Evolutionary conservation across 2,888 invertebrate species (phyloP).

Genomic region (Eristalis intricaria): DNA sequence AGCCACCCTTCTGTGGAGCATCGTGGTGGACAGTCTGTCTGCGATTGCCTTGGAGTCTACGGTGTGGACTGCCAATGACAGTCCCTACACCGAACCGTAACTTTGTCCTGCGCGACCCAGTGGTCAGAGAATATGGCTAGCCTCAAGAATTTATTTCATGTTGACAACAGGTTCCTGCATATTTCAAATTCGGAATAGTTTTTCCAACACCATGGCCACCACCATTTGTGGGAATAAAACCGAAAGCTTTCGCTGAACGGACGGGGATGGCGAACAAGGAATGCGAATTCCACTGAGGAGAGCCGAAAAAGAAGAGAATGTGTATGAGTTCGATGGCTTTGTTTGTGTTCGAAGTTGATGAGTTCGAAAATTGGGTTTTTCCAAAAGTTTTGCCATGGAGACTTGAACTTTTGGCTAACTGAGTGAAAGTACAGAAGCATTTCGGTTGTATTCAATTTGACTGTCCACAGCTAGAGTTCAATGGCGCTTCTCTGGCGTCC

Average conservation of each 20-base stretch:
- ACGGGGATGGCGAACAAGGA: not conserved
- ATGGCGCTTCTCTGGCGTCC: not conserved
- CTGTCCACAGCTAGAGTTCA: not conserved
- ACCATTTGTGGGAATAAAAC: not conserved
- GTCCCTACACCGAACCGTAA: not conserved
- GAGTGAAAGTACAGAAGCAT: not conserved
- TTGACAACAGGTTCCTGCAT: slow-evolving; percentile 61
- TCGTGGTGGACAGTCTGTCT: slow-evolving; percentile 30
- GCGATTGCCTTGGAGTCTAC: slow-evolving; percentile 8
- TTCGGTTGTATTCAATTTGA: not conserved
- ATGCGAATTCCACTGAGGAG: not conserved
- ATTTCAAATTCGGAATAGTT: slow-evolving; percentile 29
- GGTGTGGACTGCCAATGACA: slow-evolving; percentile 11
- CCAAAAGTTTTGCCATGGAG: not conserved
- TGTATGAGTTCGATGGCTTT: slow-evolving; percentile 29
- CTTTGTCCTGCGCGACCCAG: not conserved
- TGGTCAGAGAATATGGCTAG: slow-evolving; percentile 25
- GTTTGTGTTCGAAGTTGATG: slow-evolving; percentile 22
- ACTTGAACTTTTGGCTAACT: not conserved
- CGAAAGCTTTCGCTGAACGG: not conserved
- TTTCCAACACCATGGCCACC: slow-evolving; percentile 12
- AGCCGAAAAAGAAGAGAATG: not conserved
- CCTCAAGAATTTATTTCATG: slow-evolving; percentile 53
- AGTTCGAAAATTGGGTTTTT: slow-evolving; percentile 20
- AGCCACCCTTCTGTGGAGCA: not conserved